These are phyloP conservation scores for Macaria notata DNA, from an alignment of 2,888 invertebrate species.

Conservation along the genomic window DNA sequence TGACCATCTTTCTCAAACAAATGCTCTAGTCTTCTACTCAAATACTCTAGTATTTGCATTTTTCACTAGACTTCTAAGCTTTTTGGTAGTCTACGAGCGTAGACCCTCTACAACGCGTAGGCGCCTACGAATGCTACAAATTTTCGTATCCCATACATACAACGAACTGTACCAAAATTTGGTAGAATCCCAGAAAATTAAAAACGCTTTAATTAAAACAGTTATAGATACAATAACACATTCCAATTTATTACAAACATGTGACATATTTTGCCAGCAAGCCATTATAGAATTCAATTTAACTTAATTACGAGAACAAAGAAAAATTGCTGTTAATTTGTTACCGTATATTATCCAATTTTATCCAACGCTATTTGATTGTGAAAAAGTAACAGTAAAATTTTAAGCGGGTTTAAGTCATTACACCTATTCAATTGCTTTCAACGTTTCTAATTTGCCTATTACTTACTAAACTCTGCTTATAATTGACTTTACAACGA, in stretches of 20 bases:
- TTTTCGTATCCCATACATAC: not conserved
- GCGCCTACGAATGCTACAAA: conserved; percentile 19
- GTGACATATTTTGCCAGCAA: conserved; percentile 4
- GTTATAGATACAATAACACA: no score
- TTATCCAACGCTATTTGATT: not conserved
- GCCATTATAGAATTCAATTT: conserved; percentile 22
- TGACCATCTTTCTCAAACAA: conserved; percentile 28
- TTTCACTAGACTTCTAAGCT: not conserved
- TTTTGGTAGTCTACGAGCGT: not conserved
- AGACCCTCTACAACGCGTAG: conserved; percentile 3
- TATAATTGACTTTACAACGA: no score
- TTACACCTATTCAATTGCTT: no score
- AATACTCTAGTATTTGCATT: conserved; percentile 15
- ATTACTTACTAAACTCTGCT: no score
- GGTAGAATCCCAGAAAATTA: not conserved
- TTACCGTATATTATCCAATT: not conserved
- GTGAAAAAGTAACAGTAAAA: no score
- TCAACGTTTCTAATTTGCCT: no score
- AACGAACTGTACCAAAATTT: no score
- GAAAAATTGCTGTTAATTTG: conserved; percentile 22
- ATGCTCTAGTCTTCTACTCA: conserved; percentile 22
- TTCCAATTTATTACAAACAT: conserved; percentile 3
- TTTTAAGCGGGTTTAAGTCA: no score
- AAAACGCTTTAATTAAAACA: not conserved
- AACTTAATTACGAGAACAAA: conserved; percentile 11